Conservation (phyloP, 2,888 invertebrate genomes). For the Lasioglossum pauxillum region DNA sequence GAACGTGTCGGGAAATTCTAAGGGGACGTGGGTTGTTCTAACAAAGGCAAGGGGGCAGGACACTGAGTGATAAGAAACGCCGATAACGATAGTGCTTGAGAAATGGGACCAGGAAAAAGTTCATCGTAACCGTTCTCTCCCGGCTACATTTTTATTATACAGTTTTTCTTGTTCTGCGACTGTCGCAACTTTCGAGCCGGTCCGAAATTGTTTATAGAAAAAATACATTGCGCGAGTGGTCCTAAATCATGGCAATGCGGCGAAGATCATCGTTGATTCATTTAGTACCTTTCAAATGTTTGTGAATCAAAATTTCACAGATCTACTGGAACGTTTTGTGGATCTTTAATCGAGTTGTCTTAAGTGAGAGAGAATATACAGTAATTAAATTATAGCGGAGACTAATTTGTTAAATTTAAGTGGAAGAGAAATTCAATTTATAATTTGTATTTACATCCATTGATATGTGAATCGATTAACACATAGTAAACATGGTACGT, state of each 20-base stretch:
- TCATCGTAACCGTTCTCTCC: conserved; percentile 69
- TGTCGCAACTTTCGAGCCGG: conserved; percentile 34
- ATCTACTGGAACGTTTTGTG: neutral
- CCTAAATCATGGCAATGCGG: neutral
- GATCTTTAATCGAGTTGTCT: neutral
- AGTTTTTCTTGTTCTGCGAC: conserved; percentile 51
- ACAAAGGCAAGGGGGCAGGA: neutral
- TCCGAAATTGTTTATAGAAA: neutral
- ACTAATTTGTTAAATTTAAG: neutral
- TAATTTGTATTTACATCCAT: neutral
- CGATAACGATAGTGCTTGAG: conserved; percentile 69
- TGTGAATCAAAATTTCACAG: neutral
- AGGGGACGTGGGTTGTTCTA: conserved; percentile 1
- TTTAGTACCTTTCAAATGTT: neutral
- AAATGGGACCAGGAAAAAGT: conserved; percentile 78
- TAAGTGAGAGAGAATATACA: neutral
- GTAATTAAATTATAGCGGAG: neutral
- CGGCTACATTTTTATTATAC: conserved; percentile 63
- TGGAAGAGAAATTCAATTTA: too few species aligned
- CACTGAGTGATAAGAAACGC: conserved; percentile 38
- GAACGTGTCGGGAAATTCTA: conserved; percentile 34
- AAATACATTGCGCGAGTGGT: neutral
- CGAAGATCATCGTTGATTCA: neutral
- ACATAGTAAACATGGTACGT: too few species aligned
- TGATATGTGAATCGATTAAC: too few species aligned